Percentiles rank a stretch among this genome's conserved stretches.
Conservation (phyloP, 2,113 vertebrate species). For the Corythoichthys haematopterus region DNA sequence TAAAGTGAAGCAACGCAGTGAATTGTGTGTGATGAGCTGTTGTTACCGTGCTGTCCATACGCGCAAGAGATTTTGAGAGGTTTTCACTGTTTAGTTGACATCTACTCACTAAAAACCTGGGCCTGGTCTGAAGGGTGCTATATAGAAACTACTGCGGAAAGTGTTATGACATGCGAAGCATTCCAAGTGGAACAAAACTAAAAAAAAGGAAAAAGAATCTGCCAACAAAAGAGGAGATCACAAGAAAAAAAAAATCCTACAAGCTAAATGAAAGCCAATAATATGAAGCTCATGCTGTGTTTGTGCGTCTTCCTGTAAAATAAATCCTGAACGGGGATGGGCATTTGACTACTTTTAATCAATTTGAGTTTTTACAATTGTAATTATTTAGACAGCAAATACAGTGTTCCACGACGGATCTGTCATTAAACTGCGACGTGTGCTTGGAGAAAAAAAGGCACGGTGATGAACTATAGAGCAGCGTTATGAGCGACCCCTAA, state of each 20-base stretch:
- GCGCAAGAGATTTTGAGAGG: slow-evolving; percentile 56
- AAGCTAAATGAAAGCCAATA: slow-evolving; percentile 53
- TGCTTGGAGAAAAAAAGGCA: no score
- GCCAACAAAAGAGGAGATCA: slow-evolving; percentile 19
- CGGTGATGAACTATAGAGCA: no score
- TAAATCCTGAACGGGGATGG: slow-evolving; percentile 10
- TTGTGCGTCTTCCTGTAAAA: slow-evolving; percentile 34
- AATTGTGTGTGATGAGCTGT: slow-evolving; percentile 43
- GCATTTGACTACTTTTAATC: not conserved
- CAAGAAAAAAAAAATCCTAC: slow-evolving; percentile 51
- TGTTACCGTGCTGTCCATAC: slow-evolving; percentile 46
- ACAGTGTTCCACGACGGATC: not conserved
- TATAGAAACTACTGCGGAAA: slow-evolving; percentile 46
- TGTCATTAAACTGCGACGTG: no score
- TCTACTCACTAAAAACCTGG: slow-evolving; percentile 24
- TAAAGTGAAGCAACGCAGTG: slow-evolving; percentile 46
- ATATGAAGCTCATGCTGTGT: slow-evolving; percentile 42
- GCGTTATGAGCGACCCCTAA: no score
- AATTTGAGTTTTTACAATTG: not conserved
- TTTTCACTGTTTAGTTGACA: slow-evolving; percentile 31
- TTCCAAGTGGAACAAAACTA: slow-evolving; percentile 60
- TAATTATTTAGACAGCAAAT: not conserved
- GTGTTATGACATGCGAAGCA: slow-evolving; percentile 57
- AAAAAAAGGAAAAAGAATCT: slow-evolving; percentile 36
- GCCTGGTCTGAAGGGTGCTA: slow-evolving; percentile 16